Evolutionary conservation across 2,888 invertebrate species (phyloP).

Genomic region (Archips crataeganus): DNA sequence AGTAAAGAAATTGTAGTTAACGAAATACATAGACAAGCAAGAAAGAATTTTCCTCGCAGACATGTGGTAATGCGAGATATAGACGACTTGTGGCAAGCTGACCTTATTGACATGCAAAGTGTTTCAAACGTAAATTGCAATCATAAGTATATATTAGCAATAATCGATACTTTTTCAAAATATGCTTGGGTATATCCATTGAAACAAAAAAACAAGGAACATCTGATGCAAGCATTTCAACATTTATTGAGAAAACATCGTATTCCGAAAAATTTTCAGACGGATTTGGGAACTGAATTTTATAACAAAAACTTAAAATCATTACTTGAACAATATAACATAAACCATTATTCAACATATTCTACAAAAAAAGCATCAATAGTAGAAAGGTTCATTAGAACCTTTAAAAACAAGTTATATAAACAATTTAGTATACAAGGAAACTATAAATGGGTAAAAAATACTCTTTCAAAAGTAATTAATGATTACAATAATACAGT

Average conservation of each 20-base stretch:
- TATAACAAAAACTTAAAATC: slow-evolving; percentile 37
- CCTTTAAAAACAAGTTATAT: slow-evolving; percentile 4
- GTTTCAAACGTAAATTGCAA: background rate
- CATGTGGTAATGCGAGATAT: slow-evolving; percentile 54
- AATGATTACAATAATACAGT: slow-evolving; percentile 10
- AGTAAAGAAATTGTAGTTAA: slow-evolving; percentile 46
- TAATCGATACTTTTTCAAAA: slow-evolving; percentile 9
- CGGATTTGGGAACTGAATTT: slow-evolving; percentile 32
- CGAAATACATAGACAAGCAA: slow-evolving; percentile 61
- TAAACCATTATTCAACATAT: slow-evolving; percentile 43
- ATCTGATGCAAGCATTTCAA: background rate
- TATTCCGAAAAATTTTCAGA: background rate
- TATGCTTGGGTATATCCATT: slow-evolving; percentile 7
- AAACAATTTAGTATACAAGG: slow-evolving; percentile 36
- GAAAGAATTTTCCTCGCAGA: slow-evolving; percentile 58
- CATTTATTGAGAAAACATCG: background rate
- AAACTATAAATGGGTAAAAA: slow-evolving; percentile 34
- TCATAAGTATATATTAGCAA: slow-evolving; percentile 15
- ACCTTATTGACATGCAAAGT: slow-evolving; percentile 50
- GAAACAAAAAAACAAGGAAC: slow-evolving; percentile 8
- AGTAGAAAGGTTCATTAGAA: slow-evolving; percentile 42
- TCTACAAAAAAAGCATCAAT: slow-evolving; percentile 41
- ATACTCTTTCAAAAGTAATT: background rate
- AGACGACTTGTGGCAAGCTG: slow-evolving; percentile 64
- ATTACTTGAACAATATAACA: slow-evolving; percentile 4